Base-by-base conservation (phyloP, 2,888 invertebrate species). In the Luperina nickerlii region DNA sequence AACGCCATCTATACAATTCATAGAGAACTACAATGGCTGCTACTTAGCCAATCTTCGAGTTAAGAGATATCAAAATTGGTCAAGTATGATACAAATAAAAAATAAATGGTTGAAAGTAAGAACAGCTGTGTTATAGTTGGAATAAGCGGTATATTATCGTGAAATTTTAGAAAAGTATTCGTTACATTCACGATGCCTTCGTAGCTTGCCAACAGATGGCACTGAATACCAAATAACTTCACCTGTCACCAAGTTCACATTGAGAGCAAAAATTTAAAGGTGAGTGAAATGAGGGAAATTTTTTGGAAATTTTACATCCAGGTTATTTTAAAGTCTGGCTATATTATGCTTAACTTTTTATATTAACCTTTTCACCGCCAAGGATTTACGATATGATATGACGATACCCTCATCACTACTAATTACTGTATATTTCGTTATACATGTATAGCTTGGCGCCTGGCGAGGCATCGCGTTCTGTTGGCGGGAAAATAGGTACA, bases 1-100 rank as follows among this genome's bases (percentile, higher is more conserved):
- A 80, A 78, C 91, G 92, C 91, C 92, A 92, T 92, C 92, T 93
- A 85, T 87, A 71, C 60, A 74, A 83, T 20, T 45, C 8, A 62
- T 62, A 1, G 5, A 24, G 70, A 81, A 89, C 62, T 76, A 88
- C 57, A 54, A 73, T 57, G 73, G 20, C 48, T 51, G 42, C 69
- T 45, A 15, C 32, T 9, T 72, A 51, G 18, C 73, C 45, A 68
- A 63, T n/a, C 24, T 63, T 27, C 45, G 68, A 68, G 51, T 42
- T 38, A 27, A 6, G 13, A n/a, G 9, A 2, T 15, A 9, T 45
- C 2, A 45, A 62, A 65, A 13, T 45, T 57, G n/a, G 11, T 71
- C 2, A 67, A 48, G 15, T 11, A 1, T 15, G 32, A 7, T 32
- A 63, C 2, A 8, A 63, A 7, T 42, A n/a, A 24, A 38, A 8